These are phyloP conservation scores for Caenorhabditis japonica DNA, from an alignment of 2,888 invertebrate genomes.

Conservation along the genomic window DNA sequence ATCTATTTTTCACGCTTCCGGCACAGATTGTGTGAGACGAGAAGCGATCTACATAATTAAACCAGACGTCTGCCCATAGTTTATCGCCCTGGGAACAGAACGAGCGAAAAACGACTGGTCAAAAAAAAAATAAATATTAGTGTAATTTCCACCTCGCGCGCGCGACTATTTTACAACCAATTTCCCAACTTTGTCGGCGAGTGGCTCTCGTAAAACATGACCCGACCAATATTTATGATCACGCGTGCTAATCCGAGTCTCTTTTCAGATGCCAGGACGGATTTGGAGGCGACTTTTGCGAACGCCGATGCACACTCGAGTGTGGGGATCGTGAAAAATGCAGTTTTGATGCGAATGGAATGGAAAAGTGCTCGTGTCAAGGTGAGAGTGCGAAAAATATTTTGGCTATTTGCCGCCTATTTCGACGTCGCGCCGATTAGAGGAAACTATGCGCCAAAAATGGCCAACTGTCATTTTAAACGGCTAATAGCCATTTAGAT, in stretches of 20 bases:
- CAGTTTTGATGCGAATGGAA: slow-evolving; percentile 11
- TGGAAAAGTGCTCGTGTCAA: slow-evolving; percentile 32
- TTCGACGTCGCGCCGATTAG: too few relatives aligned
- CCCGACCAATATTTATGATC: neutral
- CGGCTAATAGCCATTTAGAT: too few relatives aligned
- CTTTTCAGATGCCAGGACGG: slow-evolving; percentile 44
- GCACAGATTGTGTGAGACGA: too few relatives aligned
- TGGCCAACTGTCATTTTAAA: too few relatives aligned
- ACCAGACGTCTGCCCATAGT: slow-evolving; percentile 9
- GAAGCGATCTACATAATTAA: too few relatives aligned
- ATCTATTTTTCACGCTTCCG: too few relatives aligned
- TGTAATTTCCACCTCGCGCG: too few relatives aligned
- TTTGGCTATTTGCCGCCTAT: neutral
- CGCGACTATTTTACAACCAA: neutral
- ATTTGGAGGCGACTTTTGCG: slow-evolving; percentile 34
- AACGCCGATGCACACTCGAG: slow-evolving; percentile 17
- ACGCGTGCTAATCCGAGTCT: neutral
- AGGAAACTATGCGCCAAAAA: too few relatives aligned
- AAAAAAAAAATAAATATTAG: too few relatives aligned
- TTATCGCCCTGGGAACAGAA: slow-evolving; percentile 46
- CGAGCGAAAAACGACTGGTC: slow-evolving; percentile 28
- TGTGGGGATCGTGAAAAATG: slow-evolving; percentile 25
- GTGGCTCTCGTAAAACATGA: slow-evolving; percentile 15
- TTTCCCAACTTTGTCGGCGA: slow-evolving; percentile 27
- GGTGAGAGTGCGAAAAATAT: slow-evolving; percentile 24